Conservation (phyloP, 2,113 vertebrate species). For the Anarrhichthys ocellatus region DNA sequence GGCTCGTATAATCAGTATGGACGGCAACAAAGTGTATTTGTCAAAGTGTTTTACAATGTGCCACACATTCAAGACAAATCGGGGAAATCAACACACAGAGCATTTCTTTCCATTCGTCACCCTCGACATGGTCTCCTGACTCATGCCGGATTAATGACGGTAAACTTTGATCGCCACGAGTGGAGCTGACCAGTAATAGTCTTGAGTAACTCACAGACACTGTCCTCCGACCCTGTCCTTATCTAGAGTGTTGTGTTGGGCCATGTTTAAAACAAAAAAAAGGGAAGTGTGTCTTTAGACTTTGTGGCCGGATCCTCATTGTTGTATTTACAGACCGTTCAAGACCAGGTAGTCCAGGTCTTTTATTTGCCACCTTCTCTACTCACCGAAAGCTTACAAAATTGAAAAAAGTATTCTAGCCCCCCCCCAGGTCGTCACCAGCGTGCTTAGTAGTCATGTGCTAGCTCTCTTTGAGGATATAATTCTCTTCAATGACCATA, state of each 20-base stretch:
- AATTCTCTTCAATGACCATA: slow-evolving; percentile 54
- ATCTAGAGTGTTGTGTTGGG: not conserved
- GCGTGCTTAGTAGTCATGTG: slow-evolving; percentile 76
- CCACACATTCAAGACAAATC: not conserved
- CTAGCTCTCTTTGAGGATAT: slow-evolving; percentile 50
- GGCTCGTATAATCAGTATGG: not conserved
- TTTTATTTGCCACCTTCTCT: not conserved
- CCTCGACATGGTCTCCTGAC: not conserved
- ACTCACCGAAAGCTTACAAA: not conserved
- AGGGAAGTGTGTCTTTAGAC: slow-evolving; percentile 30
- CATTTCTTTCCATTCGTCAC: not conserved
- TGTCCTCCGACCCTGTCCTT: not conserved
- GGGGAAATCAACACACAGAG: not conserved
- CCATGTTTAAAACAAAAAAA: not conserved
- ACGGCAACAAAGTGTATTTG: too few species aligned
- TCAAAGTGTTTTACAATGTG: not conserved
- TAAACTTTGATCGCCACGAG: slow-evolving; percentile 20
- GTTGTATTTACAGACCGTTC: not conserved
- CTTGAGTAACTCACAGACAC: slow-evolving; percentile 1
- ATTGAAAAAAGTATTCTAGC: slow-evolving; percentile 5
- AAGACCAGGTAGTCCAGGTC: not conserved
- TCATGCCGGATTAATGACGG: not conserved
- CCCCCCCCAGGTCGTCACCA: slow-evolving; percentile 42
- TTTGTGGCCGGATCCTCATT: slow-evolving; percentile 1
- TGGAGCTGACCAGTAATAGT: not conserved